Evolutionary conservation across 2,888 invertebrate genomes (phyloP).

Genomic region (Ganaspis brasiliensis): DNA sequence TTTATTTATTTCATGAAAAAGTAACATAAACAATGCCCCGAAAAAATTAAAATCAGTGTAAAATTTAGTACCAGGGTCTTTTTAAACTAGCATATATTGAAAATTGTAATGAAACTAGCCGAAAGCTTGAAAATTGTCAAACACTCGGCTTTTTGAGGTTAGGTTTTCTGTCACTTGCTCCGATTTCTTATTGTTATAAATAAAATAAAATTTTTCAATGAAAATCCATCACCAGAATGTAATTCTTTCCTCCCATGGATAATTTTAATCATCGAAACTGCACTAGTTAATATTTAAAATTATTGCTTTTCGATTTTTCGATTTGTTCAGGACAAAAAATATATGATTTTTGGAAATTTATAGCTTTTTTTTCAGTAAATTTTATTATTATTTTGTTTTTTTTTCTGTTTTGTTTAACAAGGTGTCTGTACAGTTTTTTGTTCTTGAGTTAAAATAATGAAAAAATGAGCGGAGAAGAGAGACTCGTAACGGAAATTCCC

Average conservation of each 20-base stretch:
- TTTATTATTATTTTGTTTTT: background rate
- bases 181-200: background rate
- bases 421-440: background rate
- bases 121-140: background rate
- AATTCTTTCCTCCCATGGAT: no score
- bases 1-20: background rate
- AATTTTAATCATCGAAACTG: no score
- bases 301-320: no score
- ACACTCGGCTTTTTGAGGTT: conserved; percentile 5
- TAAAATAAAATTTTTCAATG: background rate
- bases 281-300: no score
- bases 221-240: no score
- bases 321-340: background rate
- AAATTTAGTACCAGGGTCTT: background rate
- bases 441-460: background rate
- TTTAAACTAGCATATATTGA: background rate
- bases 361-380: no score
- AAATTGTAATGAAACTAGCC: background rate
- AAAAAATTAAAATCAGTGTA: background rate
- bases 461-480: conserved; percentile 86
- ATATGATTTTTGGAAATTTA: no score
- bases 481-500: conserved; percentile 94
- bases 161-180: background rate
- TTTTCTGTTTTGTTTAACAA: background rate
- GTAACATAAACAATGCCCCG: background rate